Conservation (phyloP, 2,797 vertebrate species). For the Gadopsis bispinosus region DNA sequence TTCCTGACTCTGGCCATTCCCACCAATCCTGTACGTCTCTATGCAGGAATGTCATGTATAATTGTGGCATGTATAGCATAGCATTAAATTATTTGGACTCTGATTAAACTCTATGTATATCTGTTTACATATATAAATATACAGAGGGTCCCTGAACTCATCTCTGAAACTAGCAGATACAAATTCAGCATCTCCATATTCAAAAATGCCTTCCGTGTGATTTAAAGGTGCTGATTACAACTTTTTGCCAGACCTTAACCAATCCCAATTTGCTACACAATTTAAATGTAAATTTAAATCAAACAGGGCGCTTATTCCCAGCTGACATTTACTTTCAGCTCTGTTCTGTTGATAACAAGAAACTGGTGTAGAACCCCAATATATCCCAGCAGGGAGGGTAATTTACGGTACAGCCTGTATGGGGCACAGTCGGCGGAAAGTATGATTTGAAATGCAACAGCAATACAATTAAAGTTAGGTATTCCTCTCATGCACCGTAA, state of each 20-base stretch:
- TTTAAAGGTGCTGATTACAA: slow-evolving; percentile 68
- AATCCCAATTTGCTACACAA: slow-evolving; percentile 51
- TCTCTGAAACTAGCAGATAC: slow-evolving; percentile 44
- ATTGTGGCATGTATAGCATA: not conserved
- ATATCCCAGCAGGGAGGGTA: slow-evolving; percentile 7
- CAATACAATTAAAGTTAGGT: not conserved
- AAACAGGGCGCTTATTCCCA: slow-evolving; percentile 30
- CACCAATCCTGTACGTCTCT: slow-evolving; percentile 3
- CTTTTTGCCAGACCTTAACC: slow-evolving; percentile 51
- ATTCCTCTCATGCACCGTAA: slow-evolving; percentile 15
- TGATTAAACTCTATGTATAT: not conserved
- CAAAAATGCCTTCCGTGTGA: slow-evolving; percentile 53
- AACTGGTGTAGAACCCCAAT: slow-evolving; percentile 27
- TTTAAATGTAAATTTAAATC: slow-evolving; percentile 56
- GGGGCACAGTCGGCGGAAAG: slow-evolving; percentile 29
- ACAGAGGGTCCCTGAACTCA: slow-evolving; percentile 3
- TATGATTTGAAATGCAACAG: slow-evolving; percentile 28
- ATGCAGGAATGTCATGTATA: slow-evolving; percentile 8
- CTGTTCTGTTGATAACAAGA: slow-evolving; percentile 45
- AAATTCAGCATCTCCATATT: slow-evolving; percentile 63
- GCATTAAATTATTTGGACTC: not conserved
- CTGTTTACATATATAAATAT: not conserved
- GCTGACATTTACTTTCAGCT: slow-evolving; percentile 45
- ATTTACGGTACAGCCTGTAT: slow-evolving; percentile 40
- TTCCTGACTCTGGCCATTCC: not conserved